Evolutionary conservation across 2,888 invertebrate genomes (phyloP), one percentile per base, ranked within the genome.

Genomic region (Polietes domitor): DNA sequence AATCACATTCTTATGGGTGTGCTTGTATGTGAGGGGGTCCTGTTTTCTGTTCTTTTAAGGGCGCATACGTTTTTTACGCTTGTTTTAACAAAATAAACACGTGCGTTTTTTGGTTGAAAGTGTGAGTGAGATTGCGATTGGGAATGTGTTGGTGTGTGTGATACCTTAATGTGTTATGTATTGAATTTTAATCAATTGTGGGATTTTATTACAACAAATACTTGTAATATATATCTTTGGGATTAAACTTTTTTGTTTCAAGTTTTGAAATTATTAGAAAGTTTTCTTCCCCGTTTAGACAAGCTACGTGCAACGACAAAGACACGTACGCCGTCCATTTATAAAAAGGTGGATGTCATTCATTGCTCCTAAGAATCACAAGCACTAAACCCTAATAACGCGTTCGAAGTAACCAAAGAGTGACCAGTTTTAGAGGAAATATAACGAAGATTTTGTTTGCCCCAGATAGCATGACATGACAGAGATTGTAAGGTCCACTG

Each of bases 1-100:
- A 78, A 77, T 61, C 58, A 72, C 77, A 68, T 77, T 72, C 19
- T 70, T 68, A 70, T 78, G 72, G 28, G 47, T 77, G 41, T 19
- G 32, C 43, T 2, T 32, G n/a, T 2, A 5, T 77, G 19, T 24
- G 12, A 10, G 24, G 32, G 12, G 61, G 47, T 63, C 58, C 58
- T 32, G 1, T 32, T 50, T 65, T 78, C 32, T 79, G 7, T 41
- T 53, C 15, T 37, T 50, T 63, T 37, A 50, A 81, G 83, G 76
- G 82, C 78, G 77, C 37, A 7, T 28, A 77, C 73, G 32, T 63
- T 82, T 84, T 86, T 86, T 86, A 82, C 84, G 63, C 82, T 75
- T 79, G 63, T 80, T 86, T 86, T 85, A 84, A 84, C 85, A 86
- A 85, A 86, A 84, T 80, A 86, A 86, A 85, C 85, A 86, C 86